phyloP scores from a whole-genome alignment of 2,113 vertebrate species.

The Poicephalus gulielmi region DNA sequence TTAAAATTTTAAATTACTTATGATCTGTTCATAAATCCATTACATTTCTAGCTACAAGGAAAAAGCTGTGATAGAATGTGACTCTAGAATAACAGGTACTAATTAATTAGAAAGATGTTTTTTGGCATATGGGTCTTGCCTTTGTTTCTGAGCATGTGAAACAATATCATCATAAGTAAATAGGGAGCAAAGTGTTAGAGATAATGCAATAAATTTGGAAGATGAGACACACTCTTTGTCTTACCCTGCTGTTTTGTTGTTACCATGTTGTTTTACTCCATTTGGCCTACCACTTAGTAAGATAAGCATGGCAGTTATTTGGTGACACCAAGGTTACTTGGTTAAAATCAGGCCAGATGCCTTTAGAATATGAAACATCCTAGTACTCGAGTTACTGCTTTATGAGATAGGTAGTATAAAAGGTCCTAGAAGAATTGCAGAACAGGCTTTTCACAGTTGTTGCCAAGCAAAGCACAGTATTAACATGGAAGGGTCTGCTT shows the following conservation, averaged over 20 bases:
- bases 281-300: neutral
- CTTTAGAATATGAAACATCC: neutral
- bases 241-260: neutral
- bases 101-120: neutral
- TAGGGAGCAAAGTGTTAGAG: neutral
- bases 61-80: neutral
- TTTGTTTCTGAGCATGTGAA: neutral
- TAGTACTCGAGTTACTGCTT: neutral
- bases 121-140: neutral
- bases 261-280: neutral
- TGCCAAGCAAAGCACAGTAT: neutral
- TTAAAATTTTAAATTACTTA: neutral
- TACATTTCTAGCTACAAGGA: neutral
- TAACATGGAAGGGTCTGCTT: neutral
- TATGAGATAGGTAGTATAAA: neutral
- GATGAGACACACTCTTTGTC: neutral
- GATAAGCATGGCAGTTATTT: neutral
- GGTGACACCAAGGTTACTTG: neutral
- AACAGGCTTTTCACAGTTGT: neutral
- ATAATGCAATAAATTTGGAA: neutral
- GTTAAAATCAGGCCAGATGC: neutral
- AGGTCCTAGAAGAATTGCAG: neutral
- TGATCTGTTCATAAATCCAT: neutral
- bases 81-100: neutral
- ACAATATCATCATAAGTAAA: neutral